phyloP scores from a whole-genome alignment of 2,888 invertebrate species.

The Pollenia griseotomentosa region DNA sequence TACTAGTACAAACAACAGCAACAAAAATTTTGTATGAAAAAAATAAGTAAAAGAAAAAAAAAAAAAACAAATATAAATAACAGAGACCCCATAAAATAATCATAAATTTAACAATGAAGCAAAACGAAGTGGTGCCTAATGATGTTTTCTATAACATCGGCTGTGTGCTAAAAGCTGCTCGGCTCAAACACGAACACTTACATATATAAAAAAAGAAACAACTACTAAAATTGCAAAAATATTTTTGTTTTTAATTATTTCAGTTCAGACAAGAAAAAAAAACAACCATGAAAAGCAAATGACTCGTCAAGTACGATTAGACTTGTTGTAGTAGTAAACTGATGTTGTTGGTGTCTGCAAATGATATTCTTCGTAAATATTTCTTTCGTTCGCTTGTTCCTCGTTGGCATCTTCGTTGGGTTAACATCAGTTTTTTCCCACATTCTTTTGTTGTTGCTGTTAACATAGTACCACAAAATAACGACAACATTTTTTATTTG shows the following conservation, averaged over 20 bases:
- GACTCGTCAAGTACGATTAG: conserved; percentile 57
- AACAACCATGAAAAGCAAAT: conserved; percentile 61
- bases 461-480: conserved; percentile 2
- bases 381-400: conserved; percentile 54
- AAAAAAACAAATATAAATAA: conserved; percentile 38
- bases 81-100: conserved; percentile 64
- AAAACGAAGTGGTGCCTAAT: conserved; percentile 63
- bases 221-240: conserved; percentile 14
- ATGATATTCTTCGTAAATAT: conserved; percentile 58
- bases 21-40: conserved; percentile 34
- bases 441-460: conserved; percentile 39
- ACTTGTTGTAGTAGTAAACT: conserved; percentile 38
- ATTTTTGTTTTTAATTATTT: conserved; percentile 53
- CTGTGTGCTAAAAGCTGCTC: conserved; percentile 46
- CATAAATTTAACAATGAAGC: conserved; percentile 60
- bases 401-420: conserved; percentile 64
- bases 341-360: conserved; percentile 24
- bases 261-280: conserved; percentile 40
- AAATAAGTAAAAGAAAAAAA: conserved; percentile 1
- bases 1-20: conserved; percentile 45
- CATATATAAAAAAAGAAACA: neutral
- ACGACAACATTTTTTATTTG: conserved; percentile 18
- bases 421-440: conserved; percentile 43
- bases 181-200: conserved; percentile 51
- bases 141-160: conserved; percentile 62